Base-by-base conservation (phyloP, 2,113 vertebrate species). In the Cichladusa arquata region DNA sequence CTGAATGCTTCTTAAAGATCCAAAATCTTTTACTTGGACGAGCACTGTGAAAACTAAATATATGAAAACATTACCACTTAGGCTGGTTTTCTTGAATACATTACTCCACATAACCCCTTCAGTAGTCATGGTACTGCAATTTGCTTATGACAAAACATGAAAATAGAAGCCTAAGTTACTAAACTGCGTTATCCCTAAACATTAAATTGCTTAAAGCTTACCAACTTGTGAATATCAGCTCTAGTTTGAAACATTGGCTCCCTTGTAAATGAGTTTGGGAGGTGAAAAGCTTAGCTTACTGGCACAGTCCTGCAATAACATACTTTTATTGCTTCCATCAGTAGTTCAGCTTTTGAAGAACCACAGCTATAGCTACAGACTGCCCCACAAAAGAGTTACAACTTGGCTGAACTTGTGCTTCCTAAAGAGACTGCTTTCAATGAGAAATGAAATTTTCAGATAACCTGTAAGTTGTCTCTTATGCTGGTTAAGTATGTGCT, bases 31-130 rank as follows among this genome's bases (percentile, higher is more conserved):
- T 98, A 98, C 98, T 99, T 90, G 98, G 98, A 93, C 98, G 98
- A 86, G 97, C 98, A 92, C 98, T 98, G 88, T 99, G 99, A 97
- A 98, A 99, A 96, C 99, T 99, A 77, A 56, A 93, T 47, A 94
- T 14, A 97, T 57, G 88, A 95, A 96, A 96, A 54, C 26, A 56
- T 90, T 51, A 74, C 25, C 26, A 76, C 20, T 88, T 84, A 26
- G 40, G 34, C 22, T 14, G 16, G 11, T 45, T 81, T 86, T n/a
- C 36, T 14, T 26, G 3, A 70, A 26, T 18, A 33, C 5, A 38
- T 77, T 42, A 66, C 22, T 84, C 23, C 24, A 54, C 19, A 61
- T 16, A 69, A 28, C 4, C 56, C 8, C 65, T 65, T 53, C 28
- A 12, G 20, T 38, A 17, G 19, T 40, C 26, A 42, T 3, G 5